These are phyloP conservation scores for Apomyelois bistriatella DNA, from an alignment of 2,888 invertebrate species.

Conservation along the genomic window DNA sequence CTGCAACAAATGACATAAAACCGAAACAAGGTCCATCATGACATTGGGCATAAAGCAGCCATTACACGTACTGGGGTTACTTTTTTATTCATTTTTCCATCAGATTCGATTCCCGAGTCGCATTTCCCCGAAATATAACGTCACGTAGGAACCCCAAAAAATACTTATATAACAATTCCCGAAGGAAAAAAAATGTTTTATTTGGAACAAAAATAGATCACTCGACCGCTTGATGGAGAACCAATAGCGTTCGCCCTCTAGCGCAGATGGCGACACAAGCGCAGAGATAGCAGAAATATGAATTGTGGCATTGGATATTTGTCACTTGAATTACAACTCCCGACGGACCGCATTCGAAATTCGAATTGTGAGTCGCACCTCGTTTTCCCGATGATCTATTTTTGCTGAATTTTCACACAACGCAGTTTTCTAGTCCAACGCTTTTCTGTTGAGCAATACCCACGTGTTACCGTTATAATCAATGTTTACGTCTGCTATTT, in stretches of 20 bases:
- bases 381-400: conserved; percentile 69
- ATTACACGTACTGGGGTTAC: conserved; percentile 34
- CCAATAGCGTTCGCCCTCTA: conserved; percentile 71
- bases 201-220: conserved; percentile 77
- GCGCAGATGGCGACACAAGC: conserved; percentile 76
- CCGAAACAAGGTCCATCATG: background rate
- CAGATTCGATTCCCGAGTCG: conserved; percentile 34
- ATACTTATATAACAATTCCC: conserved; percentile 75
- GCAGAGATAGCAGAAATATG: conserved; percentile 78
- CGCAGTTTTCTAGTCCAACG: conserved; percentile 19
- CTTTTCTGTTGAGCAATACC: conserved; percentile 21
- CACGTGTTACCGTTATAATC: conserved; percentile 20
- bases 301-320: conserved; percentile 79
- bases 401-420: conserved; percentile 40
- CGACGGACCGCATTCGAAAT: conserved; percentile 57
- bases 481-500: background rate
- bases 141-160: conserved; percentile 70
- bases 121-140: conserved; percentile 49
- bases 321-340: conserved; percentile 80
- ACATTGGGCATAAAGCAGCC: background rate
- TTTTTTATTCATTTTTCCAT: conserved; percentile 54
- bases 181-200: conserved; percentile 73
- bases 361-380: conserved; percentile 65
- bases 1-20: no score
- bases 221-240: conserved; percentile 73